These are phyloP conservation scores for Scomber scombrus DNA, from an alignment of 2,113 vertebrate genomes.

Conservation along the genomic window DNA sequence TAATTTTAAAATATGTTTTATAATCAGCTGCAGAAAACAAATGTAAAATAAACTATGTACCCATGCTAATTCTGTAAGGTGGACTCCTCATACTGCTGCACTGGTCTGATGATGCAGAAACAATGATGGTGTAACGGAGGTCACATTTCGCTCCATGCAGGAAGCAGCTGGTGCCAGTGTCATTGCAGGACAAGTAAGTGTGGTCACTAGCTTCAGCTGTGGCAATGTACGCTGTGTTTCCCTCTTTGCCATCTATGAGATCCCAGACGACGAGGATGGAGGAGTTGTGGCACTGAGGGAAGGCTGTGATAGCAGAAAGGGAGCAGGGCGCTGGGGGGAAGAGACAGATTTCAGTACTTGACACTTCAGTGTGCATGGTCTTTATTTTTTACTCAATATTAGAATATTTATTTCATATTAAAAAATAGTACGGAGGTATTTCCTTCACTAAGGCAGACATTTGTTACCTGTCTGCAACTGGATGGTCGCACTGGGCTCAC, in stretches of 20 bases:
- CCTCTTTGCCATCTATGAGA: conserved; percentile 26
- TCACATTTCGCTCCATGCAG: conserved; percentile 76
- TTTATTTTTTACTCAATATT: too few species aligned
- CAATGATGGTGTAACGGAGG: conserved; percentile 76
- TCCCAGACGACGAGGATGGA: conserved; percentile 77
- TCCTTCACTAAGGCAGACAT: not conserved
- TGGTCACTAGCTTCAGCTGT: conserved; percentile 73
- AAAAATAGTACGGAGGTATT: not conserved
- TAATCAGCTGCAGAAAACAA: not conserved
- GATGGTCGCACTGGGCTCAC: conserved; percentile 71
- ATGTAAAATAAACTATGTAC: conserved; percentile 52
- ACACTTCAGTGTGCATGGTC: too few species aligned
- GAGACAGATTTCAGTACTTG: not conserved
- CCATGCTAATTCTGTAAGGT: conserved; percentile 78
- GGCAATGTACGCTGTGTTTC: conserved; percentile 65
- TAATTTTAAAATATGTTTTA: not conserved
- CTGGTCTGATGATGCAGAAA: conserved; percentile 70
- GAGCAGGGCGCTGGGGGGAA: conserved; percentile 76
- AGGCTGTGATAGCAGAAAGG: conserved; percentile 68
- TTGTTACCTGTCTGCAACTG: conserved; percentile 75
- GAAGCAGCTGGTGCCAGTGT: conserved; percentile 70
- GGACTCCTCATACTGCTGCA: conserved; percentile 79
- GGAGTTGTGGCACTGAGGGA: conserved; percentile 72
- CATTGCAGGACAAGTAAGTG: conserved; percentile 68
- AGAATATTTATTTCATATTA: not conserved